Conservation (phyloP, 2,797 vertebrate genomes). For the Pantherophis alleghaniensis region DNA sequence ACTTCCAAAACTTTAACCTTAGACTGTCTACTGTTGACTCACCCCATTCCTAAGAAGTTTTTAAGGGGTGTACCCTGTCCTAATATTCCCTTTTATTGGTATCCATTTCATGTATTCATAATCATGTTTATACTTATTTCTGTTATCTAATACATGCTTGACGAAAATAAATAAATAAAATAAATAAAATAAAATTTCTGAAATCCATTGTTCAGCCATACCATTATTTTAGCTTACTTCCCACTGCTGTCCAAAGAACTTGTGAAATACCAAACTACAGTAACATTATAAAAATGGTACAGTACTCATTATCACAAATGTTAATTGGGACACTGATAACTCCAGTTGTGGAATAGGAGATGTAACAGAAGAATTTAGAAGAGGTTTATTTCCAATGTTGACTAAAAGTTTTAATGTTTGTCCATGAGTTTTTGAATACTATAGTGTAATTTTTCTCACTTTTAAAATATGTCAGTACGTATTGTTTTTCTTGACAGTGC, state of each 20-base stretch:
- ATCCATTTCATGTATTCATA: no score
- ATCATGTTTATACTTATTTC: no score
- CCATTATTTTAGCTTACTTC: neutral
- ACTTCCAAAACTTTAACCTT: no score
- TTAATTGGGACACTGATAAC: neutral
- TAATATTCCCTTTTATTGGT: no score
- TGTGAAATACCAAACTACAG: neutral
- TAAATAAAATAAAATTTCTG: neutral
- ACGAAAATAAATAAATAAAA: no score
- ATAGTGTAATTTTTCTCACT: neutral
- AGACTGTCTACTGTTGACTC: no score
- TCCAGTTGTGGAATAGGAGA: neutral
- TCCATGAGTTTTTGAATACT: neutral
- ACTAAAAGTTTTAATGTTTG: neutral
- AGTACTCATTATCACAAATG: neutral
- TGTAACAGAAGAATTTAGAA: neutral
- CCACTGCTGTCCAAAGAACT: neutral
- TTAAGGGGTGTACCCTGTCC: no score
- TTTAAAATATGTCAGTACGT: neutral
- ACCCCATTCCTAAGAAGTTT: no score
- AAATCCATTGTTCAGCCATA: neutral
- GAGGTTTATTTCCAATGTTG: neutral
- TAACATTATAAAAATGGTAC: neutral
- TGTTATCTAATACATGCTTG: no score
- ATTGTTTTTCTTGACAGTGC: slow-evolving; percentile 1